Base-by-base conservation (phyloP, 1,140 invertebrate genomes). In the Spodoptera litura region DNA sequence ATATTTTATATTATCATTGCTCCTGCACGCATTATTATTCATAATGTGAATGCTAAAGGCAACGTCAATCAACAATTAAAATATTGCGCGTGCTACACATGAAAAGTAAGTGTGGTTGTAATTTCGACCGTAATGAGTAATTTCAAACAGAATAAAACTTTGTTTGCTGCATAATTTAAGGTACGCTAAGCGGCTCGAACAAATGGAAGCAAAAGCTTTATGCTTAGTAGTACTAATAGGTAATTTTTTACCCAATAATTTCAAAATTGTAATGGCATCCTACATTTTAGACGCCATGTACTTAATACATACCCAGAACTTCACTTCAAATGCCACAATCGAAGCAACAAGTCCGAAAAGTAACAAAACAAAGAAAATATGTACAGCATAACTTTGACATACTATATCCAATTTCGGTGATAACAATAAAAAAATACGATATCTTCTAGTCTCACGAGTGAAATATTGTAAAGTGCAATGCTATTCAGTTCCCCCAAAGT, bases 391-490 rank as follows among this genome's bases (percentile, higher is more conserved):
- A 2, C 13, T 13, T n/a, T 2, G 52, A 56, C 15, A n/a, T 15
- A 31, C 31, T 38, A 12, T 56, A 71, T 71, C 38, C 25, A 52
- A 56, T 71, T 11, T 55, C 15, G 10, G 49, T 8, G 58, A 55
- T 51, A 59, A 73, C 56, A 73, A 59, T 73, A 73, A 59, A 52
- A 73, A 61, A 58, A 72, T 44, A 72, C 49, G 12, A 56, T 61
- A 61, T 27, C 12, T 25, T 51, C 38, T 55, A 8, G 71, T 74
- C 71, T 74, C 71, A 35, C 38, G 82, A 80, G 79, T 72, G 56
- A 81, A 78, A 81, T 81, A 74, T 81, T 68, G 56, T 77, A 78
- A 78, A 81, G 70, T 74, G 76, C 62, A 74, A 61, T 59, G 64
- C 72, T 59, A 78, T 76, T 72, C 72, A 55, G 68, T 35, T 27